Percentiles rank a stretch among this genome's conserved stretches.
These are phyloP conservation scores for Drosophila phalerata DNA, from an alignment of 2,888 invertebrate species.

Conservation along the genomic window DNA sequence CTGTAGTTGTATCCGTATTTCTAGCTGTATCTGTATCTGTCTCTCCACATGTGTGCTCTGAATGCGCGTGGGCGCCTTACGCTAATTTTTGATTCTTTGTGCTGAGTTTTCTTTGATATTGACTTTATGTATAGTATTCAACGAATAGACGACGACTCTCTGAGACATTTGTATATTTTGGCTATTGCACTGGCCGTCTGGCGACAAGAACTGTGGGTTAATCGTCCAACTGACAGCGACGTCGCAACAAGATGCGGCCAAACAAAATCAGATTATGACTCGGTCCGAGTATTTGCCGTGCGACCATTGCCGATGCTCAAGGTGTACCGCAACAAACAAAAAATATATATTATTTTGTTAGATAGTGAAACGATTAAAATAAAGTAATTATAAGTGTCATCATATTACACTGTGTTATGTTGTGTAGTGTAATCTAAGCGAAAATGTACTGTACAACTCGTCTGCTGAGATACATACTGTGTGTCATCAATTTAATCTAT, in stretches of 20 bases:
- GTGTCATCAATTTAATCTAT: slow-evolving; percentile 69
- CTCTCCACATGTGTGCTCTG: slow-evolving; percentile 26
- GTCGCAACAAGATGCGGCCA: slow-evolving; percentile 56
- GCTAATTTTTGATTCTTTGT: slow-evolving; percentile 63
- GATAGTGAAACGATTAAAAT: slow-evolving; percentile 23
- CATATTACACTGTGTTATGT: slow-evolving; percentile 37
- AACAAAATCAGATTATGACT: slow-evolving; percentile 74
- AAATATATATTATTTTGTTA: slow-evolving; percentile 14
- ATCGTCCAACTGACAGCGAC: slow-evolving; percentile 59
- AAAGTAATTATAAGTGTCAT: slow-evolving; percentile 32
- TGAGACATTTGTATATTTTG: slow-evolving; percentile 50
- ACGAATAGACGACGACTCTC: slow-evolving; percentile 22
- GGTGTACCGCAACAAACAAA: slow-evolving; percentile 48
- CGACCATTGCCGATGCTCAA: slow-evolving; percentile 68
- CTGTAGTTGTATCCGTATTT: slow-evolving; percentile 22
- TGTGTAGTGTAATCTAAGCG: slow-evolving; percentile 14
- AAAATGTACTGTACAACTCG: slow-evolving; percentile 74
- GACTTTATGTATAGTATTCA: slow-evolving; percentile 43
- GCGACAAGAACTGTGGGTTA: slow-evolving; percentile 57
- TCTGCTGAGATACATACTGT: slow-evolving; percentile 66
- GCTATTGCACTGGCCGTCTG: slow-evolving; percentile 58
- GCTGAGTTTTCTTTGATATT: slow-evolving; percentile 58
- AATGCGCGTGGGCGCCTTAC: slow-evolving; percentile 60
- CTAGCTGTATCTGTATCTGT: slow-evolving; percentile 29
- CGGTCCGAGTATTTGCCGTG: slow-evolving; percentile 57